These are phyloP conservation scores for Scaptomyza montana DNA, from an alignment of 1,140 invertebrate genomes.

Conservation along the genomic window DNA sequence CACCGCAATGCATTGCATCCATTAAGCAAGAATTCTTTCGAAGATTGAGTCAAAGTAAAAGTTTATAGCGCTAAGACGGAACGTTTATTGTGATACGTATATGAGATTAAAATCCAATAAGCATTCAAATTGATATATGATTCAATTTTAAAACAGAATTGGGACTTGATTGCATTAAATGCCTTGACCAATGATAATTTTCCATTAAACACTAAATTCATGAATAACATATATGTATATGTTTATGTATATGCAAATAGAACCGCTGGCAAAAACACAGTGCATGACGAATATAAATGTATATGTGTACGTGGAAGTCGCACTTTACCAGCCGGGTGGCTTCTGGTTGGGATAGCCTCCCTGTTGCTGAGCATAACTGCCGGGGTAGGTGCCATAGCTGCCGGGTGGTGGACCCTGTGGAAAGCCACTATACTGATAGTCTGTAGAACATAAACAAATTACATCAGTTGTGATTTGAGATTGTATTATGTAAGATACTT, in stretches of 20 bases:
- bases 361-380: slow-evolving; percentile 84
- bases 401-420: slow-evolving; percentile 82
- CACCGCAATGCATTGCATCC: slow-evolving; percentile 50
- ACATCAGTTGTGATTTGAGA: background rate
- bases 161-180: slow-evolving; percentile 62
- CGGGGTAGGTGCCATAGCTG: slow-evolving; percentile 83
- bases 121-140: slow-evolving; percentile 48
- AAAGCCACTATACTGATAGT: slow-evolving; percentile 84
- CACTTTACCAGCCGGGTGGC: slow-evolving; percentile 82
- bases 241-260: slow-evolving; percentile 18
- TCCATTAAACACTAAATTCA: slow-evolving; percentile 32
- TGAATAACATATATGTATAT: slow-evolving; percentile 18
- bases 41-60: slow-evolving; percentile 29
- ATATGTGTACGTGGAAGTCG: too few relatives aligned
- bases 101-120: slow-evolving; percentile 74
- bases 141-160: slow-evolving; percentile 53
- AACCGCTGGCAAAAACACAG: slow-evolving; percentile 40
- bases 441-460: slow-evolving; percentile 47
- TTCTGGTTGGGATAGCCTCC: slow-evolving; percentile 83
- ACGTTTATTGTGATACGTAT: slow-evolving; percentile 68
- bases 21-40: slow-evolving; percentile 63
- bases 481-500: slow-evolving; percentile 51
- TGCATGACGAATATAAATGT: slow-evolving; percentile 29
- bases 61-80: slow-evolving; percentile 41
- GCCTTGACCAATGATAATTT: slow-evolving; percentile 40